Evolutionary conservation across 1,140 invertebrate species (phyloP), one percentile per base, ranked within the genome.

Genomic region (Drosophila carrolli): DNA sequence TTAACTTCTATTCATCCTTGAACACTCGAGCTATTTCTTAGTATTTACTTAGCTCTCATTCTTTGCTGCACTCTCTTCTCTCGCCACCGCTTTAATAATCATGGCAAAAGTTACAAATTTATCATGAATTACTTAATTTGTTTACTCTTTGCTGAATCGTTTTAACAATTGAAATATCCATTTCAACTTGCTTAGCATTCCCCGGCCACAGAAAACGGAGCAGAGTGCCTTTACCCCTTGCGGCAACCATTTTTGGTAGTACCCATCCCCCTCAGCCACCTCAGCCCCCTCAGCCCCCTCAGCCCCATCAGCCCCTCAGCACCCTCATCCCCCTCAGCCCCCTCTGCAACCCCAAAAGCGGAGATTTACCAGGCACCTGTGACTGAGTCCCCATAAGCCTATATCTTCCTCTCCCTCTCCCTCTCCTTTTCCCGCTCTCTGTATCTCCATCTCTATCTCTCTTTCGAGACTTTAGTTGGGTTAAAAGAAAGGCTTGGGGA

Each of bases 101-200:
- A 37, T 43, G 53, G 53, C 46, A 46, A 29, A 59, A 58, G 65
- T 72, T 43, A 44, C 66, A 41, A 58, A 66, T 75, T 78, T 70
- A 79, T 76, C 81, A 84, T 84, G 82, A 83, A 76, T 84, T 84
- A 67, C 72, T 72, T 80, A 84, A 83, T 84, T 80, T 84, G 76
- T 76, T 80, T 80, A 84, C 72, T 50, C 43, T 41, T 51, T 60
- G 58, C 53, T 43, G 70, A 73, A 71, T 38, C 40, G 61, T 60
- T 63, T 68, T 59, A 66, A 76, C 80, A 79, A 84, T 84, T 72
- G 71, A 65, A 78, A 71, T 62, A 57, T 73, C 75, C 63, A 78
- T 78, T 40, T 62, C 57, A 68, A 70, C 54, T 74, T 80, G 57
- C 54, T 70, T 32, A 47, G 37, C 76, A 78, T 78, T 78, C 37